Evolutionary conservation across 2,888 invertebrate species (phyloP).

Genomic region (Caenorhabditis sp.): DNA sequence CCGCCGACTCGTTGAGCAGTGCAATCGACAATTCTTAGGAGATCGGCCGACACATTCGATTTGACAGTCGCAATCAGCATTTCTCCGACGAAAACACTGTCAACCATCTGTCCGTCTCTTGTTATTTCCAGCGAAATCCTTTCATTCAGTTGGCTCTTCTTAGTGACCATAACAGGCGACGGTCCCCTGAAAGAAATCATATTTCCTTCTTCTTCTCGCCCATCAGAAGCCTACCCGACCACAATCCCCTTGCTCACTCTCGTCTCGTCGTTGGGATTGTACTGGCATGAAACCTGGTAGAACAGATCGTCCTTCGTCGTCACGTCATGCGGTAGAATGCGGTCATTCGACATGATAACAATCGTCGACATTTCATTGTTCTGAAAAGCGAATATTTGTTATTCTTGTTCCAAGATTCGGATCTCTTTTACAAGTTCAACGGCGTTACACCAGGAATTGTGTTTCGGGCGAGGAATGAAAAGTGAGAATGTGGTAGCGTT

Average conservation of each 20-base stretch:
- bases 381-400: conserved; percentile 52
- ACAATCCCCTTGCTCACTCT: conserved; percentile 70
- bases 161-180: conserved; percentile 66
- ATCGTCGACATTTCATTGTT: conserved; percentile 71
- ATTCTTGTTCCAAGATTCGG: background rate
- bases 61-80: conserved; percentile 72
- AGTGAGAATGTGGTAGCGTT: conserved; percentile 66
- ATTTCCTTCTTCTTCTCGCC: background rate
- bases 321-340: conserved; percentile 76
- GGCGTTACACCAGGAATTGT: conserved; percentile 76
- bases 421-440: conserved; percentile 74
- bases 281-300: conserved; percentile 60
- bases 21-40: conserved; percentile 73
- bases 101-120: conserved; percentile 69
- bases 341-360: conserved; percentile 76
- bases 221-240: too few relatives aligned
- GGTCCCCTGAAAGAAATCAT: conserved; percentile 68
- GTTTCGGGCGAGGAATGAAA: conserved; percentile 74
- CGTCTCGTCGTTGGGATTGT: conserved; percentile 54
- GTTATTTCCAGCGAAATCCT: conserved; percentile 73
- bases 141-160: conserved; percentile 46
- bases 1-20: conserved; percentile 77
- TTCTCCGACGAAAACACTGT: conserved; percentile 77
- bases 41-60: conserved; percentile 65
- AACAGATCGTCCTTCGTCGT: conserved; percentile 77